Evolutionary conservation across 2,888 invertebrate genomes (phyloP).

Genomic region (Cyaniris semiargus): DNA sequence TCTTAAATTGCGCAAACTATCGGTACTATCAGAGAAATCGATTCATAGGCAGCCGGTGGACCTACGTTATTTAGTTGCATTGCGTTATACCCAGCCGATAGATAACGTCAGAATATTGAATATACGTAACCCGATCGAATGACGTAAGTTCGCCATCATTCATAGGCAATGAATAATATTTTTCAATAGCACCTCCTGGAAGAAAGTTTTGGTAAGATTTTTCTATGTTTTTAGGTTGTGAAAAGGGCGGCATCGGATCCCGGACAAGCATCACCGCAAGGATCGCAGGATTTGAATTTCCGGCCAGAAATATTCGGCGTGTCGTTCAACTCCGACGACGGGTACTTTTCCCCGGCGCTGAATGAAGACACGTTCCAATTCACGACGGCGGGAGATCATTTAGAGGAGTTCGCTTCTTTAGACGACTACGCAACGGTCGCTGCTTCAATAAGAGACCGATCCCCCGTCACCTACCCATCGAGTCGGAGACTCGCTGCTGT

Average conservation of each 20-base stretch:
- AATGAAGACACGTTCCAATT: conserved; percentile 89
- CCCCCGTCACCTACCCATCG: conserved; percentile 82
- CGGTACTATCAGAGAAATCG: no score
- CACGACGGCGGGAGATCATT: conserved; percentile 81
- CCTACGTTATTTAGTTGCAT: no score
- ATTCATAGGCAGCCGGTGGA: no score
- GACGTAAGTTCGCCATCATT: no score
- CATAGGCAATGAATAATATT: neutral
- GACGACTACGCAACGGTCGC: conserved; percentile 82
- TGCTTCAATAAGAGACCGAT: conserved; percentile 79
- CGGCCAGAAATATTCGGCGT: conserved; percentile 83
- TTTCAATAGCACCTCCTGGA: neutral
- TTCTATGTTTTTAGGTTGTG: conserved; percentile 72
- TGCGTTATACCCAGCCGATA: no score
- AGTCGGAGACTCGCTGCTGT: conserved; percentile 88
- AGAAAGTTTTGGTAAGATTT: neutral
- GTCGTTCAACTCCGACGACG: conserved; percentile 82
- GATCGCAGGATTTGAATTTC: conserved; percentile 76
- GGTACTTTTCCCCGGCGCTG: conserved; percentile 83
- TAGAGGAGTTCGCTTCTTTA: conserved; percentile 82
- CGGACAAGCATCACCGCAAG: conserved; percentile 80
- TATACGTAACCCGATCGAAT: no score
- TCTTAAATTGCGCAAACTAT: no score
- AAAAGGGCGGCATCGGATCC: conserved; percentile 88
- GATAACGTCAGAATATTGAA: no score